These are phyloP conservation scores for Notechis scutatus DNA, from an alignment of 2,113 vertebrate genomes.

Conservation along the genomic window DNA sequence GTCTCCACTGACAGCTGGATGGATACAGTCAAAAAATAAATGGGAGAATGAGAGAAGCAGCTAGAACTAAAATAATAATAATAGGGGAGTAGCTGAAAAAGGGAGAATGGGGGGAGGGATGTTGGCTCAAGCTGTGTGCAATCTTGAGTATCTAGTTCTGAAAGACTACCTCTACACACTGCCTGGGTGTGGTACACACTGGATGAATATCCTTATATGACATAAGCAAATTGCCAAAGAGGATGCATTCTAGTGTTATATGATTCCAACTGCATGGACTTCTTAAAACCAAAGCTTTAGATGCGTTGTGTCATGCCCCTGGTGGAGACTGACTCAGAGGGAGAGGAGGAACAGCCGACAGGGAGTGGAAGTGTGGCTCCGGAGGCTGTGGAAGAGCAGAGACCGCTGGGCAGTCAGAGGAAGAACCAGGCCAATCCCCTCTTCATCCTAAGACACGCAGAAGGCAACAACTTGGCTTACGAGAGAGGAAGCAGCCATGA, in stretches of 20 bases:
- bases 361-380: too few species aligned
- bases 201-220: not conserved
- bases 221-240: not conserved
- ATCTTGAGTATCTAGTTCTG: not conserved
- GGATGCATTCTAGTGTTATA: not conserved
- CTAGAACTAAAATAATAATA: not conserved
- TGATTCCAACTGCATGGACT: not conserved
- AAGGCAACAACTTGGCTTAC: too few species aligned
- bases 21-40: not conserved
- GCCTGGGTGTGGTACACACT: not conserved
- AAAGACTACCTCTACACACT: not conserved
- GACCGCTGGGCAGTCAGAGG: too few species aligned
- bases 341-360: too few species aligned
- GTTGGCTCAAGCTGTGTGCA: not conserved
- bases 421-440: too few species aligned
- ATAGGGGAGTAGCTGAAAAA: not conserved
- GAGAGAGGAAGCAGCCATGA: too few species aligned
- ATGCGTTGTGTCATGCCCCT: too few species aligned
- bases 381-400: too few species aligned
- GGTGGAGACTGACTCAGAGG: too few species aligned
- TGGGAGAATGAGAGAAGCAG: not conserved
- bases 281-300: not conserved
- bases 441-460: too few species aligned
- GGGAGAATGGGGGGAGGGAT: not conserved
- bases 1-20: not conserved